phyloP scores from a whole-genome alignment of 1,140 invertebrate species.

The Galendromus occidentalis region DNA sequence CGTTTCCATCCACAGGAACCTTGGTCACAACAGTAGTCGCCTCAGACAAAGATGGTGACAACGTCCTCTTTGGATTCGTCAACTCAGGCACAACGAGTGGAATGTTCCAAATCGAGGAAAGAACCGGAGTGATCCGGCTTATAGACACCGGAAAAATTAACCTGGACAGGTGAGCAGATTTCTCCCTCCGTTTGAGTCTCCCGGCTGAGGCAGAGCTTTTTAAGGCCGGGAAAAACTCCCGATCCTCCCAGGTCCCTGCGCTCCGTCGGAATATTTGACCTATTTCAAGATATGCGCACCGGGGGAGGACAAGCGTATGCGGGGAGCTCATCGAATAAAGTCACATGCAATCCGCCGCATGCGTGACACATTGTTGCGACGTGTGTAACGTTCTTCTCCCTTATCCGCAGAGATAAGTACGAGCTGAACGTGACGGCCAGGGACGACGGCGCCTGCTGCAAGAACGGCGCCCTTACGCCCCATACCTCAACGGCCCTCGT shows the following conservation, averaged over 20 bases:
- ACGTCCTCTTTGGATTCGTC: slow-evolving; percentile 78
- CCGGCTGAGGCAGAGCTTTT: too few species aligned
- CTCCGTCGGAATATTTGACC: too few species aligned
- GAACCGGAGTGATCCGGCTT: slow-evolving; percentile 38
- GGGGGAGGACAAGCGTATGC: not conserved
- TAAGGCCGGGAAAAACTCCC: too few species aligned
- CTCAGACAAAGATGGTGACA: slow-evolving; percentile 84
- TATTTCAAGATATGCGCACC: too few species aligned
- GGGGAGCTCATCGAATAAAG: not conserved
- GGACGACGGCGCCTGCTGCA: slow-evolving; percentile 79
- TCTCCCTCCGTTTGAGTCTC: not conserved
- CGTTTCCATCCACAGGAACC: slow-evolving; percentile 29
- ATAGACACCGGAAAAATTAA: slow-evolving; percentile 8
- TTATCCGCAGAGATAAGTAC: slow-evolving; percentile 64
- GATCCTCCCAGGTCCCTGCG: too few species aligned
- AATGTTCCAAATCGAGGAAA: slow-evolving; percentile 84
- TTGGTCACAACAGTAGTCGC: slow-evolving; percentile 81
- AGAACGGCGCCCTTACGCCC: slow-evolving; percentile 56
- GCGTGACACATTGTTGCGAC: not conserved
- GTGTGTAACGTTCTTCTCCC: slow-evolving; percentile 29
- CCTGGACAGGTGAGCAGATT: not conserved
- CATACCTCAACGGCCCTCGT: slow-evolving; percentile 86
- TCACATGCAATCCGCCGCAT: not conserved
- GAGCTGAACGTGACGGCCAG: slow-evolving; percentile 80
- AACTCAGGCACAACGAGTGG: slow-evolving; percentile 67